Percentiles rank a stretch among this genome's conserved stretches.
These are phyloP conservation scores for Camponotus fellah DNA, from an alignment of 2,888 invertebrate genomes.

Conservation along the genomic window DNA sequence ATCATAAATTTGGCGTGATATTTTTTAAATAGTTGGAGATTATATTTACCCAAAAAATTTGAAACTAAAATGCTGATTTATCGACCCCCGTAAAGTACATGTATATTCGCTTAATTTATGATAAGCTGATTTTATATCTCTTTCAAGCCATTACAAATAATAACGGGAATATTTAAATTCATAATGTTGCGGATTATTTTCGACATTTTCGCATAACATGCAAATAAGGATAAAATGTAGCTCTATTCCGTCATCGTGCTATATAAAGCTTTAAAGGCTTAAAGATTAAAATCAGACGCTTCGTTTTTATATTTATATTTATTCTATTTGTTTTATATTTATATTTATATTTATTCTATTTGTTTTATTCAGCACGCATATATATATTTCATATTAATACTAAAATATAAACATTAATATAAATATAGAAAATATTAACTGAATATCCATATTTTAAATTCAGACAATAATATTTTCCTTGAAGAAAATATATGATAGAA, in stretches of 20 bases:
- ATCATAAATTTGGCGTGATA: background rate
- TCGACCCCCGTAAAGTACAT: background rate
- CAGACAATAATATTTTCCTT: background rate
- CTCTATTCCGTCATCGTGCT: background rate
- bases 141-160: conserved; percentile 22
- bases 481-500: background rate
- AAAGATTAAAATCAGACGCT: conserved; percentile 25
- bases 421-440: background rate
- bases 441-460: background rate
- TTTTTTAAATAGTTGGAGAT: conserved; percentile 20
- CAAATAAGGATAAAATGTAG: conserved; percentile 39
- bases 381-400: conserved; percentile 14
- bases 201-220: conserved; percentile 42
- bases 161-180: conserved; percentile 53
- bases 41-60: background rate
- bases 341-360: conserved; percentile 10
- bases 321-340: conserved; percentile 6
- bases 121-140: conserved; percentile 41
- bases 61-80: conserved; percentile 30
- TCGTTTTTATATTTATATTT: conserved; percentile 14
- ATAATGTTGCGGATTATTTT: conserved; percentile 47
- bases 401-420: background rate
- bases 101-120: conserved; percentile 37
- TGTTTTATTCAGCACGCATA: background rate
- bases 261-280: conserved; percentile 1